A percentile compares a stretch with the other conserved stretches of the same genome.
Conservation (phyloP, 2,797 vertebrate species). For the Philypnodon macrostomus region DNA sequence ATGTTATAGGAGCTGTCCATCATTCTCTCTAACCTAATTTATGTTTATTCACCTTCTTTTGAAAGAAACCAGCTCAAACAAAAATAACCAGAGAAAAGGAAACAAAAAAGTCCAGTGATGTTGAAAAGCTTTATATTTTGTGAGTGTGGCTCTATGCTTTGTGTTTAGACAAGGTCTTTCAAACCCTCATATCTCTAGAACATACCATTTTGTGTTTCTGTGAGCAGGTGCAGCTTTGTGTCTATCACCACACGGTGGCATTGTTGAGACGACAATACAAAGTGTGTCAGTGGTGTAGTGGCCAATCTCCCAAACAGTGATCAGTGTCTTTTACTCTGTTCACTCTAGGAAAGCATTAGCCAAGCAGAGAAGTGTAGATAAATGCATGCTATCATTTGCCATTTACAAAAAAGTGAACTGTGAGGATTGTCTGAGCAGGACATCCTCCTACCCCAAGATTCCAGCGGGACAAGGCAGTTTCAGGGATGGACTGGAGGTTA, state of each 20-base stretch:
- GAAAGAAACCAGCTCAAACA: slow-evolving; percentile 9
- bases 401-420: slow-evolving; percentile 16
- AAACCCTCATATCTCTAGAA: slow-evolving; percentile 66
- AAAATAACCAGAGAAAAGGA: slow-evolving; percentile 28
- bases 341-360: no score
- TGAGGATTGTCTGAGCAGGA: slow-evolving; percentile 30
- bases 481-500: slow-evolving; percentile 45
- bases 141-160: slow-evolving; percentile 50
- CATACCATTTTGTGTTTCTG: slow-evolving; percentile 30
- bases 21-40: slow-evolving; percentile 19
- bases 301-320: slow-evolving; percentile 9
- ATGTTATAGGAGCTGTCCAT: slow-evolving; percentile 35
- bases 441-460: slow-evolving; percentile 59
- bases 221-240: slow-evolving; percentile 14
- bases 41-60: slow-evolving; percentile 9
- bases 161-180: slow-evolving; percentile 44
- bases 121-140: slow-evolving; percentile 47
- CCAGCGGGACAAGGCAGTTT: slow-evolving; percentile 58
- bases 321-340: no score
- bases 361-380: slow-evolving; percentile 30
- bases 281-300: neutral
- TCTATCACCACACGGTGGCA: slow-evolving; percentile 41
- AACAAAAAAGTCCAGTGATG: slow-evolving; percentile 42
- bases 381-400: slow-evolving; percentile 31
- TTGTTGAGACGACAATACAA: slow-evolving; percentile 22